Evolutionary conservation across 1,140 invertebrate genomes (phyloP), one percentile per base, ranked within the genome.

Genomic region (Drosophila busckii): DNA sequence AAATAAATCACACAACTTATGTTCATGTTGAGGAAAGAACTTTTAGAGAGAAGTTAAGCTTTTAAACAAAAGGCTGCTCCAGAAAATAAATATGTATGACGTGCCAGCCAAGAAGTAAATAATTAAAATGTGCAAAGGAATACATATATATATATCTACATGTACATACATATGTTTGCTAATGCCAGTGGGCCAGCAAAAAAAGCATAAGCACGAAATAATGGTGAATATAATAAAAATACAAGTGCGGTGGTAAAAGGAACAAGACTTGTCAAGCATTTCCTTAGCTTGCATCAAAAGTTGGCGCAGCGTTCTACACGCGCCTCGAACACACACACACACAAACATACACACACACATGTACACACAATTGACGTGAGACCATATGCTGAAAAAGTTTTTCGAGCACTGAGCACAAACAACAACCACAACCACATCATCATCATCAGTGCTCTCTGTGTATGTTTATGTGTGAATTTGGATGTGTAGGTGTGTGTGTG

Each of bases 261-360:
- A 70, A 70, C 71, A 63, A 78, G 66, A 78, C 50, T 67, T 78
- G 71, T 78, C 58, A 70, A 63, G 71, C 63, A 78, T 78, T 70
- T 78, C 73, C 67, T 71, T 53, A 59, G 56, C 67, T 62, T 46
- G 20, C 62, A 63, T n/a, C 31, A 54, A 70, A 58, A 69, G 54
- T 69, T 76, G 60, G 17, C 42, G 5, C 35, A 52, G 42, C 41
- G 29, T 35, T 19, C 50, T 26, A 38, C 41, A 55, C 8, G 25
- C 13, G 32, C 23, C n/a, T n/a, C n/a, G n/a, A n/a, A 19, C 22
- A 35, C 29, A 44, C 44, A 20, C 38, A 20, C 25, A 4, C n/a
- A 17, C 48, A 40, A 23, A 16, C 42, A 29, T 25, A 44, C 44
- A 34, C 8, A 41, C 12, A 31, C 31, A 56, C 16, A 16, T 9